Base-by-base conservation (phyloP, 2,113 vertebrate species). In the Neolamprologus fasciatus region DNA sequence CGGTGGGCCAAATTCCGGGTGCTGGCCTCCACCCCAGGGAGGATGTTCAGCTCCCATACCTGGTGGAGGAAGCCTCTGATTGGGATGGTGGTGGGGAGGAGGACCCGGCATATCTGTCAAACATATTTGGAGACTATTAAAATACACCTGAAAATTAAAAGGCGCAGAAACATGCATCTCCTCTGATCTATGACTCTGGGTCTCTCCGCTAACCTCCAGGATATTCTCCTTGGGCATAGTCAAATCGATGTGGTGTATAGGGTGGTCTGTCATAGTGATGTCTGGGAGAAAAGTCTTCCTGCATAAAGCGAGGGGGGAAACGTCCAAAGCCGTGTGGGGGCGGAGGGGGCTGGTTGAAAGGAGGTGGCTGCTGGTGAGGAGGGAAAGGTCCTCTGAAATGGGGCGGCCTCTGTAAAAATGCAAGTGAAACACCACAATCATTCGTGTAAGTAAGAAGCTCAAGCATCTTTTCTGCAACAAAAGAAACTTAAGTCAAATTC, bases 241-340 rank as follows among this genome's bases (percentile, higher is more conserved):
- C 98, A 33, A 99, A 99, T 40, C 97, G 98, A 87, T 99, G 98
- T 2, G 98, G 98, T 3, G 96, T 96, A 91, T 98, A 99, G 1
- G 98, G 98, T 0, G 98, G 98, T 71, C 98, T 96, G 92, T 99
- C 98, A 13, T 98, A 99, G 87, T 98, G 98, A 94, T 99, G 98
- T 50, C 98, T 96, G 1, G 98, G 98, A 16, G 98, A 97, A 47
- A 99, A 99, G 83, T 99, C 98, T 1, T 99, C 98, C 95, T 99
- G 98, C 97, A 99, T 98, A 93, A 99, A 99, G 81, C 98, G 98
- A 3, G 98, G 98, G 0, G 98, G 98, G 91, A 99, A 99, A 90
- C 98, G 98, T 86, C 97, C 98, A 87, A 99, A 99, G 92, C 96
- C 97, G 93, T 98, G 98, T 68, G 98, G 98, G 2, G 98, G 98